Evolutionary conservation across 1,140 invertebrate species (phyloP).

Genomic region (Calliopsis andreniformis): DNA sequence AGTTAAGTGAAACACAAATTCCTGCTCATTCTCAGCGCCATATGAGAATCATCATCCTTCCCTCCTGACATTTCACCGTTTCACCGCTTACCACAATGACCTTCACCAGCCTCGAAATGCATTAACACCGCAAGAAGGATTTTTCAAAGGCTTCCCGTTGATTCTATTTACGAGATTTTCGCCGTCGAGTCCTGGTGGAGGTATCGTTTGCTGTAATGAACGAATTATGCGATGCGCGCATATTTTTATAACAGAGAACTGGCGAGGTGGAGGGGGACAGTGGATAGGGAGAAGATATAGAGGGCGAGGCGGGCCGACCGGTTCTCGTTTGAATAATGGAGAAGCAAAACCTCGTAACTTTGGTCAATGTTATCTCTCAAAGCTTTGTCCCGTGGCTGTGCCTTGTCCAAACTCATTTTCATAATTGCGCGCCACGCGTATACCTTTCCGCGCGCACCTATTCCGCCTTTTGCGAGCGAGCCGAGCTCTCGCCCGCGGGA

Average conservation of each 20-base stretch:
- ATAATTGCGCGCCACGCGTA: slow-evolving; percentile 63
- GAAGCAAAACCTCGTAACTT: slow-evolving; percentile 68
- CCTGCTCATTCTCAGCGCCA: too few species aligned
- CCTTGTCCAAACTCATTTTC: slow-evolving; percentile 67
- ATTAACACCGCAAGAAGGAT: slow-evolving; percentile 6
- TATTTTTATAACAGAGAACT: slow-evolving; percentile 45
- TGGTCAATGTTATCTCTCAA: slow-evolving; percentile 70
- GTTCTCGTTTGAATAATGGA: slow-evolving; percentile 68
- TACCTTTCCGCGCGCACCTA: slow-evolving; percentile 30
- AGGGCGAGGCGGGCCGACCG: slow-evolving; percentile 21
- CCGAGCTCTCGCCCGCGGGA: slow-evolving; percentile 8
- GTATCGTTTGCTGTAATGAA: slow-evolving; percentile 48
- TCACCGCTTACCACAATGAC: slow-evolving; percentile 10
- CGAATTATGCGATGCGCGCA: slow-evolving; percentile 43
- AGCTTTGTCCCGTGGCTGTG: slow-evolving; percentile 60
- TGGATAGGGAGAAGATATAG: too few species aligned
- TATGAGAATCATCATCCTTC: background rate
- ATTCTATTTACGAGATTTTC: slow-evolving; percentile 41
- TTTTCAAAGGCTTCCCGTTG: slow-evolving; percentile 30
- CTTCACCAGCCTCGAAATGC: background rate
- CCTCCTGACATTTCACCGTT: background rate
- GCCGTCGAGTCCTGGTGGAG: background rate
- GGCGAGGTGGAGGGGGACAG: slow-evolving; percentile 1
- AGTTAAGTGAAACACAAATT: too few species aligned
- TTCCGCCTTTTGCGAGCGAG: slow-evolving; percentile 26